Conservation (phyloP, 2,797 vertebrate genomes). For the Odontamblyopus rebecca region DNA sequence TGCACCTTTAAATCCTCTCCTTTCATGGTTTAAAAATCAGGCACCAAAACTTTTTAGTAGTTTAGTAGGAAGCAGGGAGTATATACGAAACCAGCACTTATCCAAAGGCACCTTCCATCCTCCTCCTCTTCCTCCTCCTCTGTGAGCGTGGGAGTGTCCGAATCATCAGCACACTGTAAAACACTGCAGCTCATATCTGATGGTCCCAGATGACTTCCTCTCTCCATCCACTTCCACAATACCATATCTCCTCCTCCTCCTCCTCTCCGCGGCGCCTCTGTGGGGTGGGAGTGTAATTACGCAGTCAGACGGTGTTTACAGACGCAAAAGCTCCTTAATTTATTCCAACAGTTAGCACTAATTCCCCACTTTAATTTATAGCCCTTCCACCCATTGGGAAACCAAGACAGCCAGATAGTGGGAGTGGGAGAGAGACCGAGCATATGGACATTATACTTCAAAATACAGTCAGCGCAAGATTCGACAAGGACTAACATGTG, state of each 20-base stretch:
- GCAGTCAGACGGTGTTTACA: slow-evolving; percentile 84
- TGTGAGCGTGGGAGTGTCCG: slow-evolving; percentile 38
- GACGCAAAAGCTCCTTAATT: slow-evolving; percentile 83
- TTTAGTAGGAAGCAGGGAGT: background rate
- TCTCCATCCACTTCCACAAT: slow-evolving; percentile 38
- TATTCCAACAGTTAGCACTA: slow-evolving; percentile 85
- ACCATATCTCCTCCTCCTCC: slow-evolving; percentile 57
- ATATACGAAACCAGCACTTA: slow-evolving; percentile 32
- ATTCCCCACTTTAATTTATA: slow-evolving; percentile 86
- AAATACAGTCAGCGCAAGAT: slow-evolving; percentile 36
- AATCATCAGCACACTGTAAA: slow-evolving; percentile 23
- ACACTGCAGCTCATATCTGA: slow-evolving; percentile 43
- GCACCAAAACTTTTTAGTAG: too few relatives aligned
- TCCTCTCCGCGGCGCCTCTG: slow-evolving; percentile 65
- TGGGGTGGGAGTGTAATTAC: slow-evolving; percentile 82
- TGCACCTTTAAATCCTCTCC: too few relatives aligned
- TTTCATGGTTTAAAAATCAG: too few relatives aligned
- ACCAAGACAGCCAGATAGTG: slow-evolving; percentile 58
- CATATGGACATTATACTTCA: slow-evolving; percentile 57
- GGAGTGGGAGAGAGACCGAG: slow-evolving; percentile 42
- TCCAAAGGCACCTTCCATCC: slow-evolving; percentile 58
- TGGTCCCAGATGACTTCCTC: slow-evolving; percentile 43
- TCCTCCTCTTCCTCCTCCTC: slow-evolving; percentile 5
- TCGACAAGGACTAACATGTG: slow-evolving; percentile 26
- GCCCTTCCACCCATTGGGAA: slow-evolving; percentile 76